Base-by-base conservation (phyloP, 1,140 invertebrate genomes). In the Onthophagus taurus region DNA sequence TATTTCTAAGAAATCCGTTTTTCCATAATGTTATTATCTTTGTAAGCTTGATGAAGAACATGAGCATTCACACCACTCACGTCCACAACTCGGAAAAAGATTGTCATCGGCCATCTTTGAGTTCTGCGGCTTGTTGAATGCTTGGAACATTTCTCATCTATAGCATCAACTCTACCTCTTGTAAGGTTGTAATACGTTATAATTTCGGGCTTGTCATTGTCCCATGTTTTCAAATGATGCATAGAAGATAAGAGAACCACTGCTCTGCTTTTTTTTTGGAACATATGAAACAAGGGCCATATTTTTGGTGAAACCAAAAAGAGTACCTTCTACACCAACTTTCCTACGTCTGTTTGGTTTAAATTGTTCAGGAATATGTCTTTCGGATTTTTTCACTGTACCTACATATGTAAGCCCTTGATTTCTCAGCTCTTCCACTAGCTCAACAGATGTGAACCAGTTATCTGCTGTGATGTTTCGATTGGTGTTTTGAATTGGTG, bases 331-430 rank as follows among this genome's bases (percentile, higher is more conserved):
- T 11, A 42, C 31, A 20, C 24, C 16, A 16, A 45, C 14, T 18
- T 34, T 14, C 19, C 17, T 37, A 37, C 12, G 9, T 18, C 43
- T 45, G 7, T 43, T 43, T 44, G 50, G 54, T 33, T 49, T 23
- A 43, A 57, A 60, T n/a, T n/a, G n/a, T n/a, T n/a, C n/a, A n/a
- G n/a, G n/a, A n/a, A n/a, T 42, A 49, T 51, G 55, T 16, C 60
- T 57, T 45, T 61, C 51, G 59, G 63, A 53, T 60, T 61, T 47
- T n/a, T 49, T 49, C 7, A 67, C 7, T 8, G 53, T 66, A n/a
- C 56, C 64, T 9, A 65, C 59, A 47, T 54, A 46, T 31, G 48
- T 52, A 35, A 48, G 56, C 31, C n/a, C 41, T 34, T 17, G 47
- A 44, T 45, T 41, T 44, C 44, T 39, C 12, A 50, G 31, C 11